phyloP scores from a whole-genome alignment of 2,888 invertebrate genomes.

The Argynnis bischoffii region DNA sequence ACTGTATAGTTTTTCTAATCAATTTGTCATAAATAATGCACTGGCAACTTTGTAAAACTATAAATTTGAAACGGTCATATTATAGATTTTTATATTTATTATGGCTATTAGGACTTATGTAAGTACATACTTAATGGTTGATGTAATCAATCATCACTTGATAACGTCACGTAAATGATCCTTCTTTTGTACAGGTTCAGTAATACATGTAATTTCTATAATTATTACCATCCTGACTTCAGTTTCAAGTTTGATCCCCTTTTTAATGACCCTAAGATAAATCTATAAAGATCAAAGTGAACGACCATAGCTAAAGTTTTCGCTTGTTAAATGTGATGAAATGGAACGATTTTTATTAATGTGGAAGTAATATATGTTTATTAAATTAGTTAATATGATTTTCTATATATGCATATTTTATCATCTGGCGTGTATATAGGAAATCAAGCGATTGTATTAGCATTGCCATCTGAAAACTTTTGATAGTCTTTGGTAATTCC shows the following conservation, averaged over 20 bases:
- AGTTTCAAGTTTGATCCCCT: slow-evolving; percentile 12
- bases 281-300: slow-evolving; percentile 14
- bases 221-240: slow-evolving; percentile 6
- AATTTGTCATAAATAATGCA: no score
- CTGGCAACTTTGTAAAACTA: neutral
- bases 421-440: no score
- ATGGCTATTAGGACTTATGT: neutral
- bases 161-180: slow-evolving; percentile 7
- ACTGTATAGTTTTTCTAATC: no score
- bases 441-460: no score
- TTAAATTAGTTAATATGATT: neutral
- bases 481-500: no score
- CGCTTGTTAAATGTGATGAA: slow-evolving; percentile 4
- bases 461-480: no score
- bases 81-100: neutral
- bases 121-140: neutral
- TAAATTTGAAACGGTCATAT: neutral
- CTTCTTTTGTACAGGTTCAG: neutral
- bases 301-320: slow-evolving; percentile 12
- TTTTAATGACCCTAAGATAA: slow-evolving; percentile 23
- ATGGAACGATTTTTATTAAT: neutral
- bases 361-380: neutral
- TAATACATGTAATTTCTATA: slow-evolving; percentile 3
- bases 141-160: slow-evolving; percentile 5
- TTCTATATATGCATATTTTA: no score